A percentile compares a stretch with the other conserved stretches of the same genome.
These are phyloP conservation scores for Drosophila subpulchrella DNA, from an alignment of 1,140 invertebrate species.

Conservation along the genomic window DNA sequence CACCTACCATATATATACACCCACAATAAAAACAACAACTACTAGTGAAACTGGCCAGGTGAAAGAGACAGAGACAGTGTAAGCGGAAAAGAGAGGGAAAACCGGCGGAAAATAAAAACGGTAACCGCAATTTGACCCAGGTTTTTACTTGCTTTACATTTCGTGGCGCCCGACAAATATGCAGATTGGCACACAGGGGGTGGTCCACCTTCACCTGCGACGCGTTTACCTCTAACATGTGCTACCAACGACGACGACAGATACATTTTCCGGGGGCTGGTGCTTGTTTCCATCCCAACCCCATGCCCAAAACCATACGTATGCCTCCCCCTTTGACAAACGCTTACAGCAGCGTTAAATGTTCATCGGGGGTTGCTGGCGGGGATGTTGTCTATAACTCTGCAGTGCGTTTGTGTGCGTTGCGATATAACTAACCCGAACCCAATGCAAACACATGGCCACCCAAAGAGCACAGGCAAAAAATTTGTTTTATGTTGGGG, in stretches of 20 bases:
- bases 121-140: constrained; percentile 78
- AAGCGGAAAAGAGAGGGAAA: constrained; percentile 19
- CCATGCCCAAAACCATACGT: neutral
- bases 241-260: constrained; percentile 49
- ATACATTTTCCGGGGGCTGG: constrained; percentile 37
- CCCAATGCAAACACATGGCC: constrained; percentile 49
- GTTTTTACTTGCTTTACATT: constrained; percentile 75
- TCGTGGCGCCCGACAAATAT: constrained; percentile 76
- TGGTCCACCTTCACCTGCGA: constrained; percentile 23
- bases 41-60: constrained; percentile 17
- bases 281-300: constrained; percentile 18
- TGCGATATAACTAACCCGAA: constrained; percentile 55
- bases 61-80: constrained; percentile 36
- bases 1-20: constrained; percentile 47
- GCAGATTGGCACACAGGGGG: constrained; percentile 64
- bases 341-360: constrained; percentile 67
- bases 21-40: constrained; percentile 26
- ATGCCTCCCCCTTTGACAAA: constrained; percentile 22
- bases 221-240: constrained; percentile 76
- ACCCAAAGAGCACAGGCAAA: constrained; percentile 6
- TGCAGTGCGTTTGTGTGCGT: constrained; percentile 9
- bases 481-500: neutral
- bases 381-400: constrained; percentile 22
- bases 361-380: constrained; percentile 35
- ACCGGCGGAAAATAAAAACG: constrained; percentile 51